These are phyloP conservation scores for Xiphophorus couchianus DNA, from an alignment of 2,113 vertebrate genomes.

Conservation along the genomic window DNA sequence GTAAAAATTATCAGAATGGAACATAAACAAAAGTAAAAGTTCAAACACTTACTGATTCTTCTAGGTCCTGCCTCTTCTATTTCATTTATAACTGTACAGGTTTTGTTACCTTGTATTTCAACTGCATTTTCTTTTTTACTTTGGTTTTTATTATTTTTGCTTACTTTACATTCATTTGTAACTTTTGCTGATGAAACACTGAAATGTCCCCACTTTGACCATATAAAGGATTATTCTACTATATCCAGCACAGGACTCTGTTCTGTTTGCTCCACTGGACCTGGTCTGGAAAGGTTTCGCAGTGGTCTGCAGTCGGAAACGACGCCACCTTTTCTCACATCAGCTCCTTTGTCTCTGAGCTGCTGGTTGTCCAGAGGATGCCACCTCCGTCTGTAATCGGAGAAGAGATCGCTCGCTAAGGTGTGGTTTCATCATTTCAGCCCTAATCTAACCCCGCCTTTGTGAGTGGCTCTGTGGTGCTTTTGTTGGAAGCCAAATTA, in stretches of 20 bases:
- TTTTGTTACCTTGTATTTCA: too few species aligned
- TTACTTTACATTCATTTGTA: neutral
- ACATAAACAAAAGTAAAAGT: too few species aligned
- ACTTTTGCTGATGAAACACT: neutral
- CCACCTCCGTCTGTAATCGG: slow-evolving; percentile 29
- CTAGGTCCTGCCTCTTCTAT: too few species aligned
- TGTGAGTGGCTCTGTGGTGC: slow-evolving; percentile 31
- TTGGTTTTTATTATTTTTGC: neutral
- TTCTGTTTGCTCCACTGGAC: neutral
- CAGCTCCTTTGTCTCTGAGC: neutral
- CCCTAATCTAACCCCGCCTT: slow-evolving; percentile 18
- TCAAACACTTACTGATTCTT: too few species aligned
- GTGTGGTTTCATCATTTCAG: slow-evolving; percentile 30
- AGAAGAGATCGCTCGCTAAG: slow-evolving; percentile 13
- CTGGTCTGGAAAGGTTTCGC: neutral
- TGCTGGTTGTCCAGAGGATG: neutral
- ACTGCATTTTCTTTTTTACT: too few species aligned
- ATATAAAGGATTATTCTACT: neutral
- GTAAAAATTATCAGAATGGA: too few species aligned
- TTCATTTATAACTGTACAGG: too few species aligned
- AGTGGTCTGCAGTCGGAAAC: too few species aligned
- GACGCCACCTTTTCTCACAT: neutral
- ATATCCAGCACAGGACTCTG: neutral
- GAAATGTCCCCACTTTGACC: neutral
- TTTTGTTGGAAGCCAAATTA: slow-evolving; percentile 58